These are phyloP conservation scores for Narcine bancroftii DNA, from an alignment of 2,113 vertebrate species.

Conservation along the genomic window DNA sequence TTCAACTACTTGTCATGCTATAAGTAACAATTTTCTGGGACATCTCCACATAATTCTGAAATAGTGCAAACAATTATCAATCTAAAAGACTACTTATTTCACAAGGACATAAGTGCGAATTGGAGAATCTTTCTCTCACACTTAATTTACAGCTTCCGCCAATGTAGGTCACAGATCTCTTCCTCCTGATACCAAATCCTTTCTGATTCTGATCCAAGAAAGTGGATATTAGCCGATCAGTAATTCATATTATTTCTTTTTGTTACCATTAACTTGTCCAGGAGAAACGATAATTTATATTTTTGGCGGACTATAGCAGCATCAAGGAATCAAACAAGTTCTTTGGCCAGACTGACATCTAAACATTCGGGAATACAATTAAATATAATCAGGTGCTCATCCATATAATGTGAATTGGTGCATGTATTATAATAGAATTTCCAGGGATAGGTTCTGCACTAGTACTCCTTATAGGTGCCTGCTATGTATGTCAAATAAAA, in stretches of 20 bases:
- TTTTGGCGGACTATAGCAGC: neutral
- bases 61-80: neutral
- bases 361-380: neutral
- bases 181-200: neutral
- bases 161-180: neutral
- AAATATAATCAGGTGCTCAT: neutral
- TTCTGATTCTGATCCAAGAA: neutral
- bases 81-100: neutral
- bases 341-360: neutral
- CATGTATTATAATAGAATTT: neutral
- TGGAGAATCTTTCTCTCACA: neutral
- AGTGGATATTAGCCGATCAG: neutral
- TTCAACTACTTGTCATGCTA: neutral
- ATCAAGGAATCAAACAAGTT: neutral
- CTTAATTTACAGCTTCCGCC: neutral
- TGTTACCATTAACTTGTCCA: neutral
- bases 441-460: neutral
- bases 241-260: slow-evolving; percentile 7
- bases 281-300: neutral
- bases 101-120: neutral
- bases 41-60: neutral
- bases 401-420: neutral
- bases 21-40: slow-evolving; percentile 8
- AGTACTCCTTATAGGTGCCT: neutral
- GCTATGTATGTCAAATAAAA: neutral